Conservation (phyloP, 2,888 invertebrate genomes). For the Ormyrus labotus region DNA sequence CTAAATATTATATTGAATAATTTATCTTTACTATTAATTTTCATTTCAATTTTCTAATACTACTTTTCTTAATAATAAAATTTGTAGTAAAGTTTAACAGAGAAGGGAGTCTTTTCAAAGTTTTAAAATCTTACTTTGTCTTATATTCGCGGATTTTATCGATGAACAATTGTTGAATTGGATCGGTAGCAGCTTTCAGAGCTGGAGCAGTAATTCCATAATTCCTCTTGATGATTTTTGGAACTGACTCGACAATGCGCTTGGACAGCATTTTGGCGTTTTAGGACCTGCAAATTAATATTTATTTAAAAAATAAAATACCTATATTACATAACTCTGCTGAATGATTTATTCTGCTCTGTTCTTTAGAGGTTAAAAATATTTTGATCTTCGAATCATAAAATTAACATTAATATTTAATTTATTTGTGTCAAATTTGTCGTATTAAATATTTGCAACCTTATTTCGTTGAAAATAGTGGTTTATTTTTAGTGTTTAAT, state of each 20-base stretch:
- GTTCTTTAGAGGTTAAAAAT: conserved; percentile 51
- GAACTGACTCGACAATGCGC: conserved; percentile 61
- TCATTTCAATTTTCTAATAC: background rate
- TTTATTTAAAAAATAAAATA: conserved; percentile 21
- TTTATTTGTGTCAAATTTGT: background rate
- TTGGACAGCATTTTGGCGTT: conserved; percentile 67
- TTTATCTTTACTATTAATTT: background rate
- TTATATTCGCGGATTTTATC: conserved; percentile 94
- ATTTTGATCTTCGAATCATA: background rate
- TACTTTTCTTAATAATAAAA: background rate
- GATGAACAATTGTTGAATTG: conserved; percentile 94
- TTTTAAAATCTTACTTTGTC: background rate
- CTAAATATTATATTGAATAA: background rate
- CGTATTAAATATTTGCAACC: background rate
- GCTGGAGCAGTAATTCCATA: conserved; percentile 84
- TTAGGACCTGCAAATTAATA: conserved; percentile 25
- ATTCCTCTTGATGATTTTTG: conserved; percentile 78
- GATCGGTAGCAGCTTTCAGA: conserved; percentile 86
- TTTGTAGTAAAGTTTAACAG: background rate
- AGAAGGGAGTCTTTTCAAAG: background rate
- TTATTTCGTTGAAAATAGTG: background rate
- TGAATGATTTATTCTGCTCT: conserved; percentile 13
- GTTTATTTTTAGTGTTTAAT: background rate
- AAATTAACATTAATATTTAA: background rate
- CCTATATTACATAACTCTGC: conserved; percentile 43